Percentiles rank a stretch among this genome's conserved stretches.
phyloP scores from a whole-genome alignment of 1,140 invertebrate species.

The Chlorops oryzae region DNA sequence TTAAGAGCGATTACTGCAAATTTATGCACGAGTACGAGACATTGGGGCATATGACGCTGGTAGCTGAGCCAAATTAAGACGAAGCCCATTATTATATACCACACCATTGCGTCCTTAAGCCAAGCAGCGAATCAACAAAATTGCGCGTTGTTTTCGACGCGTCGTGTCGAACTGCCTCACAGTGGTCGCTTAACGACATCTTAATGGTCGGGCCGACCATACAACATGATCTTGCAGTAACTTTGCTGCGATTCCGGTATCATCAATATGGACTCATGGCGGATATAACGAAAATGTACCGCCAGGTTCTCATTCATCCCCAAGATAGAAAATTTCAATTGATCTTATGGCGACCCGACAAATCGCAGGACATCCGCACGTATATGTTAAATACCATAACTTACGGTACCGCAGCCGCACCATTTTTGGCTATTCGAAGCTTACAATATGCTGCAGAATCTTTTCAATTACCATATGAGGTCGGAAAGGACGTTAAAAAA shows the following conservation, averaged over 20 bases:
- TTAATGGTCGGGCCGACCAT: constrained; percentile 39
- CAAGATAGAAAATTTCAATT: constrained; percentile 40
- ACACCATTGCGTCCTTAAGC: constrained; percentile 29
- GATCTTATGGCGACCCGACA: constrained; percentile 45
- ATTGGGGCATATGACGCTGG: constrained; percentile 26
- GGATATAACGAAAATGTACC: constrained; percentile 48
- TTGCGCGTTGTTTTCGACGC: constrained; percentile 33
- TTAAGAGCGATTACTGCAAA: constrained; percentile 21
- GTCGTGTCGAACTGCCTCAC: constrained; percentile 11
- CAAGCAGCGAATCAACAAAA: constrained; percentile 23
- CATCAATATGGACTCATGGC: constrained; percentile 32
- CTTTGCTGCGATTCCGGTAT: constrained; percentile 43
- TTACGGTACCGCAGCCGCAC: constrained; percentile 10
- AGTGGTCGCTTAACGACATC: constrained; percentile 41
- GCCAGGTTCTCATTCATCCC: constrained; percentile 40
- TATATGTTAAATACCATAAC: constrained; percentile 14
- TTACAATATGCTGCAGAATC: constrained; percentile 4
- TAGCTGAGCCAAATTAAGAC: neutral
- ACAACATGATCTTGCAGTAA: constrained; percentile 45
- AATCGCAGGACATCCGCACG: constrained; percentile 21
- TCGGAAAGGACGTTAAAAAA: neutral
- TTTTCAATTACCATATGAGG: neutral
- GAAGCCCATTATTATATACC: constrained; percentile 25
- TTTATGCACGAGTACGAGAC: constrained; percentile 41
- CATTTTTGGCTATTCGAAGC: constrained; percentile 7